Evolutionary conservation across 1,140 invertebrate genomes (phyloP).

Genomic region (Drosophila pectinifera): DNA sequence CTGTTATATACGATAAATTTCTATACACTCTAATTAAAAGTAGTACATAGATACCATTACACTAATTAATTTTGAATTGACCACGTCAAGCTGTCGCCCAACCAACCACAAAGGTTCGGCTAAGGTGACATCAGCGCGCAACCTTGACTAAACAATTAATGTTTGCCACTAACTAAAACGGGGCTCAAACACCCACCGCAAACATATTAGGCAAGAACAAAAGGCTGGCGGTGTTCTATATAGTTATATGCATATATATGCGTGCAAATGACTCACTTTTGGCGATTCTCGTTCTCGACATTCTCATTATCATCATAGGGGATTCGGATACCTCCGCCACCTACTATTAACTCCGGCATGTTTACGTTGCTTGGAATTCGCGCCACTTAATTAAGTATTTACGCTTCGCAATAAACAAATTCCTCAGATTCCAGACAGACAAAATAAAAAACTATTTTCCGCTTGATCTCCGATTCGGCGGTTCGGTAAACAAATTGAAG

Average conservation of each 20-base stretch:
- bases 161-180: constrained; percentile 20
- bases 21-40: neutral
- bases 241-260: constrained; percentile 1
- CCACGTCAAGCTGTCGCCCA: neutral
- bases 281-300: constrained; percentile 31
- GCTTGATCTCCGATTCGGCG: constrained; percentile 15
- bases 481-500: constrained; percentile 59
- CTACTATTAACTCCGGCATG: constrained; percentile 72
- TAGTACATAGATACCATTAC: constrained; percentile 20
- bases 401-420: constrained; percentile 68
- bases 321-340: constrained; percentile 12
- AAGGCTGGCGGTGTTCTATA: neutral
- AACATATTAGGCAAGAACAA: constrained; percentile 2
- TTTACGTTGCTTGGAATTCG: constrained; percentile 51
- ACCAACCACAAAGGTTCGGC: constrained; percentile 30
- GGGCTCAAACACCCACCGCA: constrained; percentile 34
- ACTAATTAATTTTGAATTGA: constrained; percentile 13
- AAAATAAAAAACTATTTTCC: constrained; percentile 54
- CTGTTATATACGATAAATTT: neutral
- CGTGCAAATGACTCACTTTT: constrained; percentile 48
- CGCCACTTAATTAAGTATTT: constrained; percentile 49
- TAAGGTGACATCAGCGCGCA: constrained; percentile 61
- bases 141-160: constrained; percentile 51
- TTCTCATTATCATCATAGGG: constrained; percentile 41
- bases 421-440: constrained; percentile 68